Base-by-base conservation (phyloP, 2,113 vertebrate genomes). In the Stigmatopora nigra region DNA sequence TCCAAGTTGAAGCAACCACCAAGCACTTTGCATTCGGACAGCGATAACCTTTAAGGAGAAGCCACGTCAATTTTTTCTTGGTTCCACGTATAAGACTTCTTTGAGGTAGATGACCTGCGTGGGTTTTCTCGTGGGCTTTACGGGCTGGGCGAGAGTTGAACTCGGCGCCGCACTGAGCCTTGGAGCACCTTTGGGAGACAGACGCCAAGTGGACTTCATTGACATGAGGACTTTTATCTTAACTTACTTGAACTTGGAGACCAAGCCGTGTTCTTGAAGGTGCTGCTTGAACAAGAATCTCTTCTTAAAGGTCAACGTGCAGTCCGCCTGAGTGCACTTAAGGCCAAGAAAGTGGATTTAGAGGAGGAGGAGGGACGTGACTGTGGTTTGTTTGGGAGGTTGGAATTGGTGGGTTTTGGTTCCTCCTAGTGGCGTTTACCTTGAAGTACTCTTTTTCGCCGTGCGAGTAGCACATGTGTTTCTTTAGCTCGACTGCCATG, bases 101-200 rank as follows among this genome's bases (percentile, higher is more conserved):
- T 46, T 8, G 3, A 65, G 56, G 41, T 35, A 16, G 9, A 74
- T 85, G 41, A 92, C 92, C 91, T 72, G 66, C 17, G 20, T 93
- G 92, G n/a, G 75, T 91, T 55, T 83, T 88, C 74, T 89, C 84
- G 5, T 93, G 92, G 49, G 89, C 84, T 73, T 84, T 84, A 19
- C 89, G 82, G 4, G 78, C 64, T 1, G 79, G 9, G 10, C 81
- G 76, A 8, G 89, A 83, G 44, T 81, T 59, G 7, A 91, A 92
- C 5, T 20, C 82, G 67, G 76, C 75, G 0, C 22, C 0, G n/a
- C 92, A 93, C 0, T 82, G 82, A 0, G 55, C 69, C 53, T 84
- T 86, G 0, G 36, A 76, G 70, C 92, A 93, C 69, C 92, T 93
- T 16, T 6, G 41, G 13, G 6, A 56, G 15, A 31, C 22, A 31